Base-by-base conservation (phyloP, 2,797 vertebrate genomes). In the Eleutherodactylus coqui region DNA sequence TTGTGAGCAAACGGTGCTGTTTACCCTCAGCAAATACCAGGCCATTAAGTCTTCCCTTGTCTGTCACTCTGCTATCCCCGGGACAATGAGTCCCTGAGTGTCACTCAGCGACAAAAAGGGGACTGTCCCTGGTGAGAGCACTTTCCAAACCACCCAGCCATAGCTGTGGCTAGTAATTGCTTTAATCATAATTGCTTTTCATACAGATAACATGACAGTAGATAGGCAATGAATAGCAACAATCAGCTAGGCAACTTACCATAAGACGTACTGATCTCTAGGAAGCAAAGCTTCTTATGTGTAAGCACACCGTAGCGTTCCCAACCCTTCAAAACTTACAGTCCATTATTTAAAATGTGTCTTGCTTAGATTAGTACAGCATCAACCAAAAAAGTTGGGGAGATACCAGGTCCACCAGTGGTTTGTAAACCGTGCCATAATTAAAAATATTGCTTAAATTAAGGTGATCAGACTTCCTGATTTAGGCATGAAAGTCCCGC, bases 21-120 rank as follows among this genome's bases (percentile, higher is more conserved):
- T 87, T 87, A 87, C 80, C 38, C 73, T 83, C 85, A 69, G 85
- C 75, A 87, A 83, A 87, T 83, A 87, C 79, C 67, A 79, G 62
- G 79, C 85, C 80, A 79, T 87, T 87, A 83, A 70, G 80, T 77
- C 79, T 72, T 87, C 80, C 75, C 80, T 87, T 60, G 75, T 87
- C 85, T 87, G 75, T 87, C 85, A 87, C 85, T 87, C 58, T 82
- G 29, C 76, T 60, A 86, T 87, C 49, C 80, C 36, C 72, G 79
- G 85, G 70, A 86, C 79, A 86, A 86, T 76, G 72, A 82, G 85
- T 86, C 58, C 79, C 55, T 82, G 51, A 86, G 85, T 86, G 73
- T 86, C 85, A 86, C 85, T 86, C 85, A 82, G 72, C 79, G 47
- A 77, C 73, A 36, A 60, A 82, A 82, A 58, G 49, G 73, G 85